phyloP scores from a whole-genome alignment of 1,140 invertebrate species.

The Rhopalosiphum maidis region DNA sequence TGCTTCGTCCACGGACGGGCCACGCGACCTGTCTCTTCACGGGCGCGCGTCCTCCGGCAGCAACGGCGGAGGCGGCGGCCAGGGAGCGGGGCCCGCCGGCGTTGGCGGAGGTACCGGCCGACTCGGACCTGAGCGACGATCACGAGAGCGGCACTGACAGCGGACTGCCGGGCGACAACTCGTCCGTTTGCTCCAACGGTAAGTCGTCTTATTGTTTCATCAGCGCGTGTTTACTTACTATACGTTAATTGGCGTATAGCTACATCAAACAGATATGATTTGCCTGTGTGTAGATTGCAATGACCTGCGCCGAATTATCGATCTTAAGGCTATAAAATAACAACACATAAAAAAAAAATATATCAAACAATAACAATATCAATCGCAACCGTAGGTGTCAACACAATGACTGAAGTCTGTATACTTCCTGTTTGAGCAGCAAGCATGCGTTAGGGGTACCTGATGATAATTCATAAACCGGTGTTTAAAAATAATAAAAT shows the following conservation, averaged over 20 bases:
- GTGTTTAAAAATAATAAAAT: too few relatives aligned
- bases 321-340: too few relatives aligned
- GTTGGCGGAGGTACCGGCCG: slow-evolving; percentile 55
- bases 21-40: slow-evolving; percentile 61
- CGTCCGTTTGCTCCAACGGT: slow-evolving; percentile 63
- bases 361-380: too few relatives aligned
- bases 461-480: too few relatives aligned
- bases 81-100: slow-evolving; percentile 54
- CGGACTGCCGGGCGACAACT: slow-evolving; percentile 62
- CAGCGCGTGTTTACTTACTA: too few relatives aligned
- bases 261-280: not conserved
- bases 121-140: slow-evolving; percentile 61
- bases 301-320: too few relatives aligned
- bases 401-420: too few relatives aligned
- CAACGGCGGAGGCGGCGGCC: slow-evolving; percentile 53
- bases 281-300: not conserved
- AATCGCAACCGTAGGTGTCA: too few relatives aligned
- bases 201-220: slow-evolving; percentile 55
- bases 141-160: slow-evolving; percentile 62
- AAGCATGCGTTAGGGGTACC: too few relatives aligned
- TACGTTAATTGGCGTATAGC: not conserved
- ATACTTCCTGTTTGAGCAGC: too few relatives aligned
- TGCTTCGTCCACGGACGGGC: slow-evolving; percentile 59
- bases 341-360: too few relatives aligned
- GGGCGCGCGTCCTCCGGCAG: slow-evolving; percentile 58